Base-by-base conservation (phyloP, 2,113 vertebrate genomes). In the Mesitornis unicolor region DNA sequence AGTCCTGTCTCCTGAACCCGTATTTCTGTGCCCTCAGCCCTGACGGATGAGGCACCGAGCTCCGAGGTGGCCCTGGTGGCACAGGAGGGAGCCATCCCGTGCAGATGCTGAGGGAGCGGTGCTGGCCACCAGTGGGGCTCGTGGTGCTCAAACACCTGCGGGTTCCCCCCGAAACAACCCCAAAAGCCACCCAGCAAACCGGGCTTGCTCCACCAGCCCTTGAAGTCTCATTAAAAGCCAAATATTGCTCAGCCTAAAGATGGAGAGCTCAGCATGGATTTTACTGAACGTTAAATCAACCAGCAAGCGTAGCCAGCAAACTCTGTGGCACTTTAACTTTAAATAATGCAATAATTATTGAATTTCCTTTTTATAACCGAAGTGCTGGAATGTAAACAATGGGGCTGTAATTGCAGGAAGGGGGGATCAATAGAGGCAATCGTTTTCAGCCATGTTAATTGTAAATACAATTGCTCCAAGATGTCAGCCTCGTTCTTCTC, bases 331-430 rank as follows among this genome's bases (percentile, higher is more conserved):
- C 99, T 99, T 99, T 99, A 99, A 99, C 99, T 99, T 99, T 99
- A 99, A 99, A 99, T 99, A 99, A 99, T 99, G 99, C 99, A 99
- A 99, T 99, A 99, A 99, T 99, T 99, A 99, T 99, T 99, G 99
- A 99, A 99, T 99, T 99, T 99, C 98, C 98, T 99, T 99, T 98
- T 99, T 99, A 99, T 99, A 99, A 99, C 99, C 98, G 99, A 99
- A 99, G 99, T 98, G 98, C 99, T 99, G 98, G 99, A 99, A 99
- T 99, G 99, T 99, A 99, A 99, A 99, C 99, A 99, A 99, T 99
- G 98, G 98, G 98, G 99, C 99, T 99, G 99, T 99, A 99, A 99
- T 99, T 99, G 99, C 99, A 99, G 99, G 98, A 99, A 98, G 98
- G 98, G 98, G 98, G 98, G 98, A 99, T 99, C 99, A 99, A 99